phyloP scores from a whole-genome alignment of 2,113 vertebrate genomes.

The Poeciliopsis retropinna region DNA sequence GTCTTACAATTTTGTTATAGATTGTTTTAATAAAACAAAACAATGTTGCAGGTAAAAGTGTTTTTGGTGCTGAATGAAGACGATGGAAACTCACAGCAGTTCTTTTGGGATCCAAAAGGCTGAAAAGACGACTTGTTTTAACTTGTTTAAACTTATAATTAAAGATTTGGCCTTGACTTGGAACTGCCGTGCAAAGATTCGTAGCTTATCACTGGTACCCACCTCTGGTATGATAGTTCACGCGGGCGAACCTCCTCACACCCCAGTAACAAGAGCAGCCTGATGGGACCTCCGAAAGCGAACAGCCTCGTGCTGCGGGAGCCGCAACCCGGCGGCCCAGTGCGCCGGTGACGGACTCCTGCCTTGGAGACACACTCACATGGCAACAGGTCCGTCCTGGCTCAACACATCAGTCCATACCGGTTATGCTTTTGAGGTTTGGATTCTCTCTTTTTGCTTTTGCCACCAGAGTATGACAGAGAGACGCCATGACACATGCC shows the following conservation, averaged over 20 bases:
- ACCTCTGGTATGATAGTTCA: conserved; percentile 8
- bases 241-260: neutral
- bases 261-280: conserved; percentile 8
- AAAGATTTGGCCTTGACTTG: too few relatives aligned
- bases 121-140: too few relatives aligned
- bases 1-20: too few relatives aligned
- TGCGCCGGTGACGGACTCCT: conserved; percentile 67
- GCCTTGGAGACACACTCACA: conserved; percentile 54
- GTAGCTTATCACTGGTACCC: neutral
- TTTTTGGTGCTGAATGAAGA: too few relatives aligned
- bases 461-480: conserved; percentile 35
- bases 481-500: neutral
- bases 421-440: conserved; percentile 30
- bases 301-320: conserved; percentile 40
- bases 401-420: neutral
- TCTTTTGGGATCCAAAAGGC: too few relatives aligned
- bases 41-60: too few relatives aligned
- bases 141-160: too few relatives aligned
- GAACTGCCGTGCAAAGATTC: neutral
- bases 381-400: conserved; percentile 67
- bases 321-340: conserved; percentile 67
- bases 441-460: conserved; percentile 41
- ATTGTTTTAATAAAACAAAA: too few relatives aligned
- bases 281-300: conserved; percentile 45
- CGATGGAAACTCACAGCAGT: too few relatives aligned